Evolutionary conservation across 2,888 invertebrate species (phyloP).

Genomic region (Chrysina gloriosa): DNA sequence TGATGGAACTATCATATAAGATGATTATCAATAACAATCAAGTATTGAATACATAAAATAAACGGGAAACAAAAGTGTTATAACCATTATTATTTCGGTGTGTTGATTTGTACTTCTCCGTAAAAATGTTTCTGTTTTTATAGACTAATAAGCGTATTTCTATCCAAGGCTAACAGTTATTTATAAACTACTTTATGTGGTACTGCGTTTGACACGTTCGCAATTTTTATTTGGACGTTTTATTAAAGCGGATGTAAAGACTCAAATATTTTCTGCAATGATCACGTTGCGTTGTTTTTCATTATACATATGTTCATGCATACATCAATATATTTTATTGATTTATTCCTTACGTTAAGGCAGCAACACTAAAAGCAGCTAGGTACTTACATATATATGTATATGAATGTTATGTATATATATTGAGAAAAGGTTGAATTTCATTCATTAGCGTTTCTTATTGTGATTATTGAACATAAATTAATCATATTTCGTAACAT

Average conservation of each 20-base stretch:
- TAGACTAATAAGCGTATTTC: constrained; percentile 10
- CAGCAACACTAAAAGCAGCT: constrained; percentile 1
- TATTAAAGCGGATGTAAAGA: constrained; percentile 15
- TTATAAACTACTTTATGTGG: constrained; percentile 29
- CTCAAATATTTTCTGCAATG: constrained; percentile 23
- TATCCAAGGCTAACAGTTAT: constrained; percentile 18
- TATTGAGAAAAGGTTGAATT: constrained; percentile 12
- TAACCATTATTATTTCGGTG: constrained; percentile 1
- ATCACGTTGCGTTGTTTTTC: constrained; percentile 24
- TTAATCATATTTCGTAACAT: background rate
- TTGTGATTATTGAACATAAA: constrained; percentile 1
- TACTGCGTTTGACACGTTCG: constrained; percentile 24
- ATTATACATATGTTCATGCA: background rate
- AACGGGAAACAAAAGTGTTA: too few species aligned
- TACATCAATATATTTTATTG: background rate
- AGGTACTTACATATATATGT: too few species aligned
- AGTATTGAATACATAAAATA: too few species aligned
- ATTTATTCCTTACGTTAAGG: background rate
- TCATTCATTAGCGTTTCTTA: constrained; percentile 15
- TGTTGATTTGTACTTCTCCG: background rate
- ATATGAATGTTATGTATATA: too few species aligned
- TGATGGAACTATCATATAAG: too few species aligned
- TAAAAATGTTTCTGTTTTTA: constrained; percentile 20
- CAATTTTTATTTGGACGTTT: constrained; percentile 24
- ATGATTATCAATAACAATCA: too few species aligned